phyloP scores from a whole-genome alignment of 1,140 invertebrate genomes.

The Lasioglossum baleicum region DNA sequence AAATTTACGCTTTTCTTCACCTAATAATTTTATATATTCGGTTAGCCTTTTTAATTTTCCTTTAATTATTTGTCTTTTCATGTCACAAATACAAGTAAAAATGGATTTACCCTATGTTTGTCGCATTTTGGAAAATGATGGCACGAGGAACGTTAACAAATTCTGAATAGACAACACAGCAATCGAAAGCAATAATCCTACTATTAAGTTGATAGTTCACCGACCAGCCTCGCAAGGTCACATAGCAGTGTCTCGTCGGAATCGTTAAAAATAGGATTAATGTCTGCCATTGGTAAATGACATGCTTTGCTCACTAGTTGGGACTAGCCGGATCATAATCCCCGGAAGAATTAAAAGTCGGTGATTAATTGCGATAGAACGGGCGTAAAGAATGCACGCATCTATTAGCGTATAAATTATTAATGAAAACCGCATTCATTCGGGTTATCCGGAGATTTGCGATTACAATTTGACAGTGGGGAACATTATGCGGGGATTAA shows the following conservation, averaged over 20 bases:
- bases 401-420: conserved; percentile 21
- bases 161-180: neutral
- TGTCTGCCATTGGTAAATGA: conserved; percentile 16
- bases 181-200: conserved; percentile 5
- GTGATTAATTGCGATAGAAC: conserved; percentile 3
- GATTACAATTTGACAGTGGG: neutral
- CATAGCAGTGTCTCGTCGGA: conserved; percentile 21
- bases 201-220: conserved; percentile 21
- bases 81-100: too few species aligned
- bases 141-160: neutral
- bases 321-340: neutral
- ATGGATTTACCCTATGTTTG: neutral
- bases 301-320: neutral
- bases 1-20: too few species aligned
- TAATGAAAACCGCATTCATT: neutral
- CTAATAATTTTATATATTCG: too few species aligned
- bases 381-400: neutral
- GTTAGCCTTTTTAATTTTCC: too few species aligned
- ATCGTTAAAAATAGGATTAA: conserved; percentile 40
- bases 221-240: conserved; percentile 42
- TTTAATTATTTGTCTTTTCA: too few species aligned
- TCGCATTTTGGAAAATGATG: neutral
- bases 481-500: neutral
- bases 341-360: conserved; percentile 29
- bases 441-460: neutral